Evolutionary conservation across 2,888 invertebrate genomes (phyloP), one percentile per base, ranked within the genome.

Genomic region (Clusia tigrina): DNA sequence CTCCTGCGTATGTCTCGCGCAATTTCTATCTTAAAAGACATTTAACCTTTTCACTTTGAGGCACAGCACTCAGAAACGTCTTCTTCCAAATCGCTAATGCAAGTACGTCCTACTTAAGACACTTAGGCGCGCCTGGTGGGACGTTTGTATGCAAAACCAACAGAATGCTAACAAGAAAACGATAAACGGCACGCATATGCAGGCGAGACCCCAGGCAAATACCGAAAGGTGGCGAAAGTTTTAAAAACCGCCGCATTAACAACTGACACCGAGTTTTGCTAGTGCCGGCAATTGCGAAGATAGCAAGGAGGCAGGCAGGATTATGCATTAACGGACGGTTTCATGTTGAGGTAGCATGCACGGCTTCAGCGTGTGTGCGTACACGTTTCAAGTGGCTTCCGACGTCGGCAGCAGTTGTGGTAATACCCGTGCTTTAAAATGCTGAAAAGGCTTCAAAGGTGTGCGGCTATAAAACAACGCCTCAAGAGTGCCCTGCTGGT

Each of bases 161-260:
- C n/a, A n/a, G n/a, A 58, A 32, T 25, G 51, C 32, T 32, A 59
- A 38, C 22, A 48, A 55, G 54, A 55, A 46, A 26, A 26, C 42
- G 20, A 66, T 63, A 66, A 66, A 52, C 53, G 58, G 42, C 66
- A 66, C 66, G 66, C 66, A 66, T 58, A 61, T 20, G 57, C n/a
- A 54, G 22, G 25, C 25, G 18, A 54, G 32, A 5, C 20, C 20
- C 52, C 12, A 6, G 5, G 5, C 24, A 5, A 52, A 5, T 17
- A 42, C 9, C 12, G n/a, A n/a, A 42, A 38, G 37, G 22, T 56
- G 24, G 46, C 12, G 42, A 20, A n/a, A 25, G 20, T 18, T 22
- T 1, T 12, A 25, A 18, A 26, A 10, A 25, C 42, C 12, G 32
- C 23, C 58, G 22, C 17, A 48, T 17, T 23, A 32, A 26, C 51